Conservation (phyloP, 2,888 invertebrate genomes). For the Subacronicta megacephala region DNA sequence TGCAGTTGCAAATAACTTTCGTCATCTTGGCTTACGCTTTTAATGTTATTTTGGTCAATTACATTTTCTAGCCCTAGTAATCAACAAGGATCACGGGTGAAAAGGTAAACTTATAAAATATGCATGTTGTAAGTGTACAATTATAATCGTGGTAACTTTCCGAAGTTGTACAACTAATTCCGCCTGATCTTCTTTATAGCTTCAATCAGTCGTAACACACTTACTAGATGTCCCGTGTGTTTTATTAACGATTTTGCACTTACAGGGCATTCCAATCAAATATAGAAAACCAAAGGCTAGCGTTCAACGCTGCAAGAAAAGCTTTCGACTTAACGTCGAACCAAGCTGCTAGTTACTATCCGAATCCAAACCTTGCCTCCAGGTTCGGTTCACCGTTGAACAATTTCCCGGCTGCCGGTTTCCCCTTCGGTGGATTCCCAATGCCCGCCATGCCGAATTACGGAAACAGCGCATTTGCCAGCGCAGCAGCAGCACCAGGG, state of each 20-base stretch:
- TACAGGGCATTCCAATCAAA: constrained; percentile 79
- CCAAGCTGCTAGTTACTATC: constrained; percentile 66
- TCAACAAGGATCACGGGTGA: constrained; percentile 16
- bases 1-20: too few relatives aligned
- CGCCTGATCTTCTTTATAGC: constrained; percentile 39
- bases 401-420: constrained; percentile 32
- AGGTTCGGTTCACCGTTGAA: constrained; percentile 67
- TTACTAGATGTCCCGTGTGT: constrained; percentile 44
- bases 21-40: not conserved
- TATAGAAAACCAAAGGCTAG: constrained; percentile 74
- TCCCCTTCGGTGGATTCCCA: constrained; percentile 1
- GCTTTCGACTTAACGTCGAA: constrained; percentile 81
- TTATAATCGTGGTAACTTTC: constrained; percentile 40
- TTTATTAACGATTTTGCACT: constrained; percentile 52
- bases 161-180: constrained; percentile 35
- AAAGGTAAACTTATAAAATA: constrained; percentile 50
- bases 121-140: constrained; percentile 17
- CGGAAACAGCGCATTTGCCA: constrained; percentile 85
- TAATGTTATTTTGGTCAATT: constrained; percentile 34
- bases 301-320: constrained; percentile 78
- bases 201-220: constrained; percentile 37
- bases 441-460: constrained; percentile 37
- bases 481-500: constrained; percentile 87
- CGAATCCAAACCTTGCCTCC: constrained; percentile 72
- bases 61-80: constrained; percentile 42